Evolutionary conservation across 1,140 invertebrate species (phyloP), one percentile per base, ranked within the genome.

Genomic region (Probaryconus sp.): DNA sequence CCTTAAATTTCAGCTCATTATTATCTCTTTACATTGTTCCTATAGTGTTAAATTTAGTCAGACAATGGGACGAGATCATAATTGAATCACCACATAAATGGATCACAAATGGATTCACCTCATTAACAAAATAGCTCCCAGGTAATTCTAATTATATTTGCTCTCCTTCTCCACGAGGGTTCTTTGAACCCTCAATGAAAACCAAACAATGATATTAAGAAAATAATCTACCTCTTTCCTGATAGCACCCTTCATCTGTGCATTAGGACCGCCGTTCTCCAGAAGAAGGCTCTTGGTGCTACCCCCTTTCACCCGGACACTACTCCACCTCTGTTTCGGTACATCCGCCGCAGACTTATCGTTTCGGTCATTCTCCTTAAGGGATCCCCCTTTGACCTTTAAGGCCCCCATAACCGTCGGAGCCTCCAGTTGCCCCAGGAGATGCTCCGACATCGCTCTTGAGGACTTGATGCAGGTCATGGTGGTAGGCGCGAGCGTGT

Each of bases 401-500:
- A 85, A 47, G 0, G 80, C 76, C 20, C 79, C 74, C 24, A 83
- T 42, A 3, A 84, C 79, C 0, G 76, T 60, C 0, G 83, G 81
- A 1, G 73, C 51, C 11, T 86, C 84, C 9, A 83, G 50, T 53
- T 85, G 86, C 51, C 81, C 85, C 73, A 88, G 60, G 55, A 87
- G 83, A 80, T 88, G 85, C 77, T 86, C 86, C 68, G 87, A 87
- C 84, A 87, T 86, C 40, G 83, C 79, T 78, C 82, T 72, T 60
- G 87, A 83, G 56, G 86, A 87, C 70, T 87, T 87, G 42, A 88
- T 85, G 69, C 83, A 86, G 4, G 85, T 84, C 86, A 88, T 87
- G 11, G 84, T 83, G n/a, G 76, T 78, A 3, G 82, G 80, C 5
- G 81, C 80, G 60, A 86, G 81, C 75, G 85, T 83, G 78, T 85